A percentile compares a stretch with the other conserved stretches of the same genome.
Evolutionary conservation across 2,113 vertebrate genomes (phyloP).

Genomic region (Corydoras sp.): DNA sequence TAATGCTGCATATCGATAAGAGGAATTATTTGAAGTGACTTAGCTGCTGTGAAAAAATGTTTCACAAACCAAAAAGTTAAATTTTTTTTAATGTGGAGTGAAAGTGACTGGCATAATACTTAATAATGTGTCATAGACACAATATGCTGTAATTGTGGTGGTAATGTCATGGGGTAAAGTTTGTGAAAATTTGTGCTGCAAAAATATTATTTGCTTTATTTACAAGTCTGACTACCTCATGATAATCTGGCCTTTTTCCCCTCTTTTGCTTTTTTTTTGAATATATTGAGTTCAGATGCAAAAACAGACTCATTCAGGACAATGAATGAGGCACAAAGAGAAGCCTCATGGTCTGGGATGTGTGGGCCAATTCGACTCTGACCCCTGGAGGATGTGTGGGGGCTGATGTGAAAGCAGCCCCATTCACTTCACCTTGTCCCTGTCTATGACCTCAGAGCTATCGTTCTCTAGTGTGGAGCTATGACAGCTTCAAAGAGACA

Average conservation of each 20-base stretch:
- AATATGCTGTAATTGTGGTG: too few relatives aligned
- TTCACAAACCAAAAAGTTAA: too few relatives aligned
- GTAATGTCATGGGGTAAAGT: too few relatives aligned
- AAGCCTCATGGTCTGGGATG: constrained; percentile 46
- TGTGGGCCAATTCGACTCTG: constrained; percentile 49
- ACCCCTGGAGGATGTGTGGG: constrained; percentile 65
- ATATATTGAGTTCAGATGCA: constrained; percentile 48
- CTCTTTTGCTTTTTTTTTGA: constrained; percentile 42
- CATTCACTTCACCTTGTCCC: constrained; percentile 32
- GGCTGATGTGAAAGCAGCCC: constrained; percentile 54
- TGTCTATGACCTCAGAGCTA: constrained; percentile 48
- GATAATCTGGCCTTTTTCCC: constrained; percentile 1
- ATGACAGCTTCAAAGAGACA: constrained; percentile 44
- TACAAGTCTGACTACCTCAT: too few relatives aligned
- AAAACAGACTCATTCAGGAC: constrained; percentile 55
- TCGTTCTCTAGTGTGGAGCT: constrained; percentile 40
- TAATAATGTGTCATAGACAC: too few relatives aligned
- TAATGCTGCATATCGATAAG: too few relatives aligned
- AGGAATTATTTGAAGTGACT: too few relatives aligned
- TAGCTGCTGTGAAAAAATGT: too few relatives aligned
- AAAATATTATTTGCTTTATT: too few relatives aligned
- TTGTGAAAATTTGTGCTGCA: too few relatives aligned
- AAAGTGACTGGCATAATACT: too few relatives aligned
- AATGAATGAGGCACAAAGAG: constrained; percentile 56
- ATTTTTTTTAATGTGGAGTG: too few relatives aligned